Percentiles rank a stretch among this genome's conserved stretches.
Evolutionary conservation across 2,113 vertebrate genomes (phyloP).

Genomic region (Tachysurus vachellii): DNA sequence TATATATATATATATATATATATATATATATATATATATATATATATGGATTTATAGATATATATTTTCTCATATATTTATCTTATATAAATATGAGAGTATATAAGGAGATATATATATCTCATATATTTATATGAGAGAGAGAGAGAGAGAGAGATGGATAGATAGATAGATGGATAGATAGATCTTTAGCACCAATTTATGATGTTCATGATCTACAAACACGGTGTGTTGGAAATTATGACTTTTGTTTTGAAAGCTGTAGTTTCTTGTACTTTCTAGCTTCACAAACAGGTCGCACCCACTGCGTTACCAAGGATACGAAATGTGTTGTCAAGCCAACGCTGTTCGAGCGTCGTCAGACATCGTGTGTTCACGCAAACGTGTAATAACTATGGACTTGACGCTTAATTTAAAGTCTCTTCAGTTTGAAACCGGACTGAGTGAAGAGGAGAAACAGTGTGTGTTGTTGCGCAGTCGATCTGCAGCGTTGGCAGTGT

Average conservation of each 20-base stretch:
- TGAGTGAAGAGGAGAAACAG: conserved; percentile 58
- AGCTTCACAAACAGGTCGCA: neutral
- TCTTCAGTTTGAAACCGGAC: conserved; percentile 65
- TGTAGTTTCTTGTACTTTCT: neutral
- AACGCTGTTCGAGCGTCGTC: neutral
- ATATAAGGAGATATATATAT: too few relatives aligned
- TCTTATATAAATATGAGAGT: too few relatives aligned
- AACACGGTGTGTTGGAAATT: neutral
- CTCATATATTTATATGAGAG: too few relatives aligned
- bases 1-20: too few relatives aligned
- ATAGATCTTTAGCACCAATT: neutral
- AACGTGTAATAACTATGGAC: conserved; percentile 52
- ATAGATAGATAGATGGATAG: too few relatives aligned
- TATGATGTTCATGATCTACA: neutral
- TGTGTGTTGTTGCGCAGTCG: conserved; percentile 60
- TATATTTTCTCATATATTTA: too few relatives aligned
- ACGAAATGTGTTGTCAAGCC: neutral
- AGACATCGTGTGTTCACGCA: neutral
- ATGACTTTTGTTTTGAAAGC: neutral
- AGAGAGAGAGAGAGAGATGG: too few relatives aligned
- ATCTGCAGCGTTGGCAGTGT: conserved; percentile 56
- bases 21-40: too few relatives aligned
- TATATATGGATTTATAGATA: too few relatives aligned
- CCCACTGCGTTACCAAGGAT: neutral
- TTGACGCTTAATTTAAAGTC: conserved; percentile 57